Percentiles rank a stretch among this genome's conserved stretches.
phyloP scores from a whole-genome alignment of 1,140 invertebrate species.

The Drosophila obscura region DNA sequence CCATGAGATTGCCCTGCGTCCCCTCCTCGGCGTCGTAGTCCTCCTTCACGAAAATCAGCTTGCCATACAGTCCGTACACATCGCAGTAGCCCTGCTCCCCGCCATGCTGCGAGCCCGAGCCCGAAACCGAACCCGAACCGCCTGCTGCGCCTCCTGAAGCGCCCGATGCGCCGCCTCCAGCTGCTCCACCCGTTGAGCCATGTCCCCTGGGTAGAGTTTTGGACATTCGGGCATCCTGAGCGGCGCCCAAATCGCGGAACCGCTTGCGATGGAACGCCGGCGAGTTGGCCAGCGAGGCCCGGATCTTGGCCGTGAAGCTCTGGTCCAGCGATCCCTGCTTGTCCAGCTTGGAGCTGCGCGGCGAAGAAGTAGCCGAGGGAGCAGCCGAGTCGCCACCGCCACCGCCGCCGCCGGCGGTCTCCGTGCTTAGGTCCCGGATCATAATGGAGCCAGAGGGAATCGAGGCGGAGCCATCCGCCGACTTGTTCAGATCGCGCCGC shows the following conservation, averaged over 20 bases:
- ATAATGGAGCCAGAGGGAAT: slow-evolving; percentile 7
- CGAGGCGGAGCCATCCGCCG: background rate
- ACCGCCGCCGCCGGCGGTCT: slow-evolving; percentile 11
- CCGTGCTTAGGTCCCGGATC: slow-evolving; percentile 6
- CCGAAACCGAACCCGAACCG: slow-evolving; percentile 51
- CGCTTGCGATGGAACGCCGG: slow-evolving; percentile 89
- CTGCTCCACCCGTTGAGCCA: slow-evolving; percentile 85
- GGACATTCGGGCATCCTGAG: slow-evolving; percentile 87
- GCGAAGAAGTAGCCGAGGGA: slow-evolving; percentile 65
- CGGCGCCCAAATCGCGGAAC: slow-evolving; percentile 85
- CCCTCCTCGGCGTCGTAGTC: slow-evolving; percentile 92
- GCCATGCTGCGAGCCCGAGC: slow-evolving; percentile 81
- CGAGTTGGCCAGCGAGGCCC: slow-evolving; percentile 87
- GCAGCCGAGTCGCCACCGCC: slow-evolving; percentile 45
- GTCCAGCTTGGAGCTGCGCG: slow-evolving; percentile 85
- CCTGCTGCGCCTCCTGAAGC: slow-evolving; percentile 86
- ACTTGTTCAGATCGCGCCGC: slow-evolving; percentile 64
- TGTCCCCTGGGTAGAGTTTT: slow-evolving; percentile 92
- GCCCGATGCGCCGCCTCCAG: slow-evolving; percentile 83
- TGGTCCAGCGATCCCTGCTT: slow-evolving; percentile 87
- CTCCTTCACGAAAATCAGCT: slow-evolving; percentile 93
- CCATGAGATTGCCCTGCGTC: slow-evolving; percentile 86
- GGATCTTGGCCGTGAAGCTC: slow-evolving; percentile 86
- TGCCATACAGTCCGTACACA: slow-evolving; percentile 94
- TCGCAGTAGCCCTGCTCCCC: slow-evolving; percentile 88